Percentiles rank a stretch among this genome's conserved stretches.
Evolutionary conservation across 2,113 vertebrate genomes (phyloP).

Genomic region (Procavia capensis): DNA sequence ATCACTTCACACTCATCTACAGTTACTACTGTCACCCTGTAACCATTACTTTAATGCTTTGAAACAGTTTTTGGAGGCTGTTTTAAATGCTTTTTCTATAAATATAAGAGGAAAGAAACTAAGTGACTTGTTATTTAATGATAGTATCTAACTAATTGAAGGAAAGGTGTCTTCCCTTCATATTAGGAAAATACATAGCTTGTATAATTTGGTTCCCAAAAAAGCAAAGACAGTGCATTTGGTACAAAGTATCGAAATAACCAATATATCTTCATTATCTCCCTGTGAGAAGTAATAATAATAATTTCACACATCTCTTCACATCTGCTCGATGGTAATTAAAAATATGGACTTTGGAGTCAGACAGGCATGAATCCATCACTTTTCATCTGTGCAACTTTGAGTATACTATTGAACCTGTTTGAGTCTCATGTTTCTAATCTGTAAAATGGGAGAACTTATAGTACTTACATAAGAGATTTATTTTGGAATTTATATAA

Average conservation of each 20-base stretch:
- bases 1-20: neutral
- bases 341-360: neutral
- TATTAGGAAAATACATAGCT: neutral
- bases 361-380: neutral
- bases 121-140: neutral
- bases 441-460: neutral
- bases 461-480: neutral
- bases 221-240: neutral
- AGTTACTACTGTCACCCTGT: neutral
- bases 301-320: neutral
- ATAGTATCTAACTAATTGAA: neutral
- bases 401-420: neutral
- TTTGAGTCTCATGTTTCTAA: neutral
- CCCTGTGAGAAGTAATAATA: neutral
- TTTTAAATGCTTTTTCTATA: neutral
- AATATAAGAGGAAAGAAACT: neutral
- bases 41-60: neutral
- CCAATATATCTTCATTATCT: neutral
- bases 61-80: neutral
- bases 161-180: neutral
- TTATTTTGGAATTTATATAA: slow-evolving; percentile 3
- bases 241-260: neutral
- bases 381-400: neutral
- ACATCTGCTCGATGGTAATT: neutral
- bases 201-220: neutral